phyloP scores from a whole-genome alignment of 1,140 invertebrate species.

The Drosophila ambigua region DNA sequence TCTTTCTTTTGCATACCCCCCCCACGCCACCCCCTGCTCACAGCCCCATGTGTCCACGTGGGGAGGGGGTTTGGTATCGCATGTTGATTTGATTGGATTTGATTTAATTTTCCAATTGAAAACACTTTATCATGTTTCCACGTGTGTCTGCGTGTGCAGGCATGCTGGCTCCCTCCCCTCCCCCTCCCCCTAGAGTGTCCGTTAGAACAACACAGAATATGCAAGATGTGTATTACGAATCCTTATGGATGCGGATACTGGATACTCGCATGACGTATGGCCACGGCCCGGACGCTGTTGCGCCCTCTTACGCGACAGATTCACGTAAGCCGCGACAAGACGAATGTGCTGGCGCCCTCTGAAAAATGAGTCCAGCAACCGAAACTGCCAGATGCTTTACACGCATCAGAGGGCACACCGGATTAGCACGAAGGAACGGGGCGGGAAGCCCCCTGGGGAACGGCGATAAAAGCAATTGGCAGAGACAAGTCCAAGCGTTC shows the following conservation, averaged over 20 bases:
- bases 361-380: conserved; percentile 23
- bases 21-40: neutral
- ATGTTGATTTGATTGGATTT: conserved; percentile 81
- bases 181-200: neutral
- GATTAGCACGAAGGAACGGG: neutral
- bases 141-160: neutral
- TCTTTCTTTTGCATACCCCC: conserved; percentile 30
- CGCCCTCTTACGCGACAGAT: conserved; percentile 47
- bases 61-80: conserved; percentile 40
- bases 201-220: conserved; percentile 47
- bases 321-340: conserved; percentile 23
- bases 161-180: no score
- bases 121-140: conserved; percentile 76
- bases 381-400: conserved; percentile 42
- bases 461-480: no score
- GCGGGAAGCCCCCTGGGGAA: neutral
- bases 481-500: no score
- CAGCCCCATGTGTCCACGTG: neutral
- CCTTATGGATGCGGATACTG: conserved; percentile 42
- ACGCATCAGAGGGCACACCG: conserved; percentile 28
- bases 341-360: conserved; percentile 27
- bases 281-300: conserved; percentile 32
- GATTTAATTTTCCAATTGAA: conserved; percentile 82
- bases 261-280: conserved; percentile 38
- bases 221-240: conserved; percentile 3